phyloP scores from a whole-genome alignment of 2,797 vertebrate genomes.

The Leptodactylus fallax region DNA sequence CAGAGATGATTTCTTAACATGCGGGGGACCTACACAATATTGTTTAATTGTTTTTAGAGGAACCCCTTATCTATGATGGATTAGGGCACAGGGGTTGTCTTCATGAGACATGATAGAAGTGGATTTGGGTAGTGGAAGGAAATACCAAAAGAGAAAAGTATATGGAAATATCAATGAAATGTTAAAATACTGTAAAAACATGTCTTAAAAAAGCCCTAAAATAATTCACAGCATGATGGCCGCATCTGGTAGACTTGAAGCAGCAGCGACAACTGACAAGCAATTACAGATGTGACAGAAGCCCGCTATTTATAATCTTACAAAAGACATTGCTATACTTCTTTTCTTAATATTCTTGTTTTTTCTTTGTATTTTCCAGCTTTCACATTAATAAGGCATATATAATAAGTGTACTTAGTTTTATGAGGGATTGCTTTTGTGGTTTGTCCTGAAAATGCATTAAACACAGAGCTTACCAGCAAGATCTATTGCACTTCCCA shows the following conservation, averaged over 20 bases:
- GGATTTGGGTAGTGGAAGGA: too few relatives aligned
- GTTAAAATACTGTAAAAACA: background rate
- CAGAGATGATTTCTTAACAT: too few relatives aligned
- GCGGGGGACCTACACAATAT: too few relatives aligned
- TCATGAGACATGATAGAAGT: too few relatives aligned
- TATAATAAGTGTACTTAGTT: background rate
- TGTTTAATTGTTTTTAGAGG: too few relatives aligned
- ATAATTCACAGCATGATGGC: background rate
- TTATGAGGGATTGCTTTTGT: background rate
- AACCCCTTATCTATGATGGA: too few relatives aligned
- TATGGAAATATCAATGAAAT: too few relatives aligned
- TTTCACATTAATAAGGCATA: background rate
- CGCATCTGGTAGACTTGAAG: constrained; percentile 18
- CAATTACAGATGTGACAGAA: constrained; percentile 22
- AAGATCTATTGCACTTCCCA: too few relatives aligned
- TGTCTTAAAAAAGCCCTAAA: background rate
- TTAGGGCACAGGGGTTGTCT: too few relatives aligned
- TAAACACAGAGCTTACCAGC: too few relatives aligned
- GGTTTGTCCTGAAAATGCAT: too few relatives aligned
- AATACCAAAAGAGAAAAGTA: too few relatives aligned
- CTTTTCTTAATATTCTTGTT: background rate
- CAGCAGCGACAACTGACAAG: background rate
- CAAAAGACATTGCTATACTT: background rate
- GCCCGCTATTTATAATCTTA: background rate
- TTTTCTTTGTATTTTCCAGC: background rate